Conservation (phyloP, 2,113 vertebrate species). For the Crypturellus undulatus region DNA sequence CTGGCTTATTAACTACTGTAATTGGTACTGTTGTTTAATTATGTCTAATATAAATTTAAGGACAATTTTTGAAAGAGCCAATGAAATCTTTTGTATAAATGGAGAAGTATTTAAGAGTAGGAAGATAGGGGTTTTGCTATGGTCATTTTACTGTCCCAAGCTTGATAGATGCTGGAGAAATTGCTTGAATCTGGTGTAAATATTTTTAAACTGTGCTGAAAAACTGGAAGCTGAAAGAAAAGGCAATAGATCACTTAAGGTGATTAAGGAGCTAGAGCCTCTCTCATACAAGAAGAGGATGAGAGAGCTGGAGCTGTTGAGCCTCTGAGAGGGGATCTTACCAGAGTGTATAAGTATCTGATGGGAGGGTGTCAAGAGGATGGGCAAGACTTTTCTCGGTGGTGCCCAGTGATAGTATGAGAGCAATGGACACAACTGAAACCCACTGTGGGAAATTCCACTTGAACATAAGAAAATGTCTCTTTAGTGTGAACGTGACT, state of each 20-base stretch:
- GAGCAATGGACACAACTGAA: neutral
- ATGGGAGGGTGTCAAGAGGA: neutral
- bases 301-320: neutral
- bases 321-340: neutral
- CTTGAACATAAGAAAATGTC: neutral
- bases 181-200: neutral
- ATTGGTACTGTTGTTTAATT: neutral
- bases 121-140: neutral
- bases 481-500: neutral
- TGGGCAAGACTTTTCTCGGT: too few relatives aligned
- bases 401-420: neutral
- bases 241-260: neutral
- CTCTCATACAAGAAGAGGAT: neutral
- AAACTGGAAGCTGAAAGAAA: neutral
- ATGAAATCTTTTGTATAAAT: neutral
- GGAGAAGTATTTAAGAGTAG: neutral
- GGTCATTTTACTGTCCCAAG: neutral
- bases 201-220: neutral
- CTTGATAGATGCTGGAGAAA: neutral
- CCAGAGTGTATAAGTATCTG: neutral
- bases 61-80: neutral
- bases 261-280: neutral
- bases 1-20: neutral
- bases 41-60: neutral
- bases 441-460: neutral